A percentile compares a stretch with the other conserved stretches of the same genome.
Conservation (phyloP, 64 coral and sea anemone genomes). For the Montipora sp. region DNA sequence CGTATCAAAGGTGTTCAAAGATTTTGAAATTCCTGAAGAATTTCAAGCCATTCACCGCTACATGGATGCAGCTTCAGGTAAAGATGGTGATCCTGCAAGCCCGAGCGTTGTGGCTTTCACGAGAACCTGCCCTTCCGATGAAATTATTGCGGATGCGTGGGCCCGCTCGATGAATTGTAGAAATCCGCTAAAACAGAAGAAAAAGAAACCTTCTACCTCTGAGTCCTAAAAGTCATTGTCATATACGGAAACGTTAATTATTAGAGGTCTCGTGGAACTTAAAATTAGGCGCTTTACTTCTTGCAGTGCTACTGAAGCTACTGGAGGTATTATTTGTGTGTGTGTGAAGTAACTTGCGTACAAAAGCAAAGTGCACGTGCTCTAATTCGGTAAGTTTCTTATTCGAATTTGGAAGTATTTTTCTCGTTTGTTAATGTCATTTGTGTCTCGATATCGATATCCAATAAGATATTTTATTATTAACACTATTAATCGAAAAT, state of each 20-base stretch:
- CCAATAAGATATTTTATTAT: neutral
- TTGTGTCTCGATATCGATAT: neutral
- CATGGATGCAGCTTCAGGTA: conserved; percentile 54
- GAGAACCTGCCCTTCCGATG: conserved; percentile 56
- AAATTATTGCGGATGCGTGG: conserved; percentile 64
- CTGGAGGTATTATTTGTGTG: neutral
- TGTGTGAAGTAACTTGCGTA: neutral
- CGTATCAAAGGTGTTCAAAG: conserved; percentile 58
- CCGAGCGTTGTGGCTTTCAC: conserved; percentile 25
- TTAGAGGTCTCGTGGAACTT: neutral
- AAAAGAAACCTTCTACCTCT: neutral
- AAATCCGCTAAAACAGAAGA: neutral
- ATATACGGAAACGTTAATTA: neutral
- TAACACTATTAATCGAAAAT: neutral
- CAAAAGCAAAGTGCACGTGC: conserved; percentile 30
- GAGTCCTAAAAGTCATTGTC: neutral
- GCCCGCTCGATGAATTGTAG: conserved; percentile 12
- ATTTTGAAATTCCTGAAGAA: conserved; percentile 81
- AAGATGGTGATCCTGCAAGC: neutral
- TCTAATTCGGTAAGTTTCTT: neutral
- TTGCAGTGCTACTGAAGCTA: neutral
- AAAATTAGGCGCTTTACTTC: neutral
- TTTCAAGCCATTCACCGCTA: conserved; percentile 47
- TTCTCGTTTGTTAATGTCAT: neutral
- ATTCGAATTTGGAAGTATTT: neutral